Base-by-base conservation (phyloP, 2,113 vertebrate species). In the Lamprologus speciosus region DNA sequence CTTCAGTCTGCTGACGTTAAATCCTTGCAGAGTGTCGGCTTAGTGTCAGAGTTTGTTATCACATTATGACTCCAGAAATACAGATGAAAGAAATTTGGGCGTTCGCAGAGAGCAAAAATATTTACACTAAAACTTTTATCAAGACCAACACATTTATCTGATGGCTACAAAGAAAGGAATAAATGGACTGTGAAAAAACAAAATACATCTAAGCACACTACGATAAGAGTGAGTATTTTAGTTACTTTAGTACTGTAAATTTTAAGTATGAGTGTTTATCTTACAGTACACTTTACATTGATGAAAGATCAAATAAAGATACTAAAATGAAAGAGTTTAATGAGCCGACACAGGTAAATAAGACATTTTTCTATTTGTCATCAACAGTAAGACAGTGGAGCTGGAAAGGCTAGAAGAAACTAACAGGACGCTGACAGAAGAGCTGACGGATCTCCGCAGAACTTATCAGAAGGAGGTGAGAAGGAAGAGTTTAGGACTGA, bases 311-410 rank as follows among this genome's bases (percentile, higher is more conserved):
- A 37, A 65, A 65, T 65, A 65, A 37, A 8, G 33, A 37, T 65
- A 65, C 33, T 21, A 58, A 42, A 2, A 42, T 31, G 13, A 78
- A 31, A 12, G 13, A 42, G n/a, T 26, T 23, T 81, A 81, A 81
- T 54, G 33, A 42, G 31, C 6, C 0, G 6, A 81, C 21, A 82
- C 4, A 11, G 17, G 23, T 37, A 2, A 28, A 4, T 6, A 31
- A 50, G 7, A 78, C 17, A 4, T 55, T 86, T 35, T 16, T 50
- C 12, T 86, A 5, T 60, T 73, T 93, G 73, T 86, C 16, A 3
- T 45, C 12, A n/a, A 91, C 90, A 96, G 96, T 47, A 96, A 95
- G 79, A 90, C 85, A 1, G n/a, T 2, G 13, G 89, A 94, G 88
- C 54, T 96, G 86, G 84, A 95, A 87, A 86, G 92, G 33, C 89